Base-by-base conservation (phyloP, 2,888 invertebrate species). In the Dicyrtomina minuta region DNA sequence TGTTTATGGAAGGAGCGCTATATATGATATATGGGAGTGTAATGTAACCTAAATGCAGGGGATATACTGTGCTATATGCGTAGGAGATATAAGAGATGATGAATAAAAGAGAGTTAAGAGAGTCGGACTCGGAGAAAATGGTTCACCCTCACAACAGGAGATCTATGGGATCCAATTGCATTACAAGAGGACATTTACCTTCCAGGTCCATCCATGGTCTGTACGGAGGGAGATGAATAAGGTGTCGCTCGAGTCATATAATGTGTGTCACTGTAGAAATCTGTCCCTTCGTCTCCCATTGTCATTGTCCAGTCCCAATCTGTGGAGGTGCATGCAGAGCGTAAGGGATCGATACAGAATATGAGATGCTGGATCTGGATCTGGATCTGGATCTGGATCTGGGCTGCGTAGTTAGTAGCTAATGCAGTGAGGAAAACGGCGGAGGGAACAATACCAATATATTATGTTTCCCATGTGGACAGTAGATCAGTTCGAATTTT, bases 121-220 rank as follows among this genome's bases (percentile, higher is more conserved):
- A 66, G 60, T 44, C 68, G n/a, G 68, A 64, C 60, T 66, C 51
- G 39, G 62, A 64, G 60, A 56, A 72, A 70, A 69, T 53, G 64
- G 69, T 60, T 71, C 73, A 71, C 71, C 73, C 73, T 71, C 71
- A 66, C 73, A 64, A 56, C 73, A 66, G 71, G 73, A 61, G 41
- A 41, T 55, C 69, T 55, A 44, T 20, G 44, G 41, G 60, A 22
- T 33, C 33, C 33, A 33, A 27, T 27, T 27, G 12, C 55, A 26
- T 10, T 26, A 15, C 58, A 27, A 56, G 58, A 58, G 58, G 58
- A 58, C 58, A 58, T 58, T 58, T 58, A 58, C 58, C 58, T 58
- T 53, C 26, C 49, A 20, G 15, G 39, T 39, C 39, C 43, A 17
- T 17, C 22, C 55, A 26, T 55, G 8, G 55, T 20, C 46, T 46